Evolutionary conservation across 2,113 vertebrate species (phyloP).

Genomic region (Tylochromis polylepis): DNA sequence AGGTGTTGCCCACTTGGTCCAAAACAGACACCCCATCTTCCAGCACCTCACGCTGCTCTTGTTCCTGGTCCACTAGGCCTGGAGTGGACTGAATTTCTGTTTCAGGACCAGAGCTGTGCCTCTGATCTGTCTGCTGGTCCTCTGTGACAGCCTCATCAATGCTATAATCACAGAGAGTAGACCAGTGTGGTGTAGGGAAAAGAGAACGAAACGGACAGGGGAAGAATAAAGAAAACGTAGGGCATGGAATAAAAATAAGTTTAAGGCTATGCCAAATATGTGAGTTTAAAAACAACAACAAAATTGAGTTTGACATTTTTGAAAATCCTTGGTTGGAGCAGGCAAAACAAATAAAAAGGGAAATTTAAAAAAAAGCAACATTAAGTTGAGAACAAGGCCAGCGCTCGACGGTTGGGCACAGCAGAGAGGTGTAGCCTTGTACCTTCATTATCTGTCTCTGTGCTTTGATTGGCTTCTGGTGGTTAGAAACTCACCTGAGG

Average conservation of each 20-base stretch:
- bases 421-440: conserved; percentile 57
- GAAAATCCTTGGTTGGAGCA: conserved; percentile 7
- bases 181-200: background rate
- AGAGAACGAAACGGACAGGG: background rate
- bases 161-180: conserved; percentile 32
- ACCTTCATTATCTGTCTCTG: conserved; percentile 59
- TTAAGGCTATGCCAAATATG: background rate
- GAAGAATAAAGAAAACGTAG: background rate
- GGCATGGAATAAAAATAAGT: background rate
- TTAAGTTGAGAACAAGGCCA: conserved; percentile 60
- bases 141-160: conserved; percentile 49
- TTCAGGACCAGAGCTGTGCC: conserved; percentile 31
- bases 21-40: conserved; percentile 21
- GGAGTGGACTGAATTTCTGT: conserved; percentile 27
- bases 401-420: conserved; percentile 43
- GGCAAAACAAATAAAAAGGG: conserved; percentile 12
- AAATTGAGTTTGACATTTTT: background rate
- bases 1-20: conserved; percentile 36
- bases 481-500: conserved; percentile 80
- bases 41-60: conserved; percentile 14
- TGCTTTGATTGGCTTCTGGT: conserved; percentile 29
- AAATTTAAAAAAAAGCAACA: background rate
- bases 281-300: background rate
- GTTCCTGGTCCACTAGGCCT: conserved; percentile 35
- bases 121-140: conserved; percentile 35